Percentiles rank a stretch among this genome's conserved stretches.
Evolutionary conservation across 1,140 invertebrate species (phyloP).

Genomic region (Trichonephila clavipes): DNA sequence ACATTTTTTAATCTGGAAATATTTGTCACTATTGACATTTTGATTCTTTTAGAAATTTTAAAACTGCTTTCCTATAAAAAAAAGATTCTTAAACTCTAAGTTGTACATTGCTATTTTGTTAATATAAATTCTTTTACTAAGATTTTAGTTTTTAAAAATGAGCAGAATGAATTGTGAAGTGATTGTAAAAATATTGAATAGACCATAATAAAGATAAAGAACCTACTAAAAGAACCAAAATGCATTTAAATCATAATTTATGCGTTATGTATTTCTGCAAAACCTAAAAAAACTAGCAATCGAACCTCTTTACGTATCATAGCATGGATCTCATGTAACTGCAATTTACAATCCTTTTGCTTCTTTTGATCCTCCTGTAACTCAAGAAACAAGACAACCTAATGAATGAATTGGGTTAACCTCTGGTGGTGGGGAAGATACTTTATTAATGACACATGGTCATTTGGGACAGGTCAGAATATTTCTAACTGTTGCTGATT

Average conservation of each 20-base stretch:
- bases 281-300: constrained; percentile 16
- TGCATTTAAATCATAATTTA: background rate
- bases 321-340: constrained; percentile 60
- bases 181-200: no score
- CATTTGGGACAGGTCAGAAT: constrained; percentile 63
- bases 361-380: constrained; percentile 62
- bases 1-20: background rate
- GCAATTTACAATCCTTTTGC: constrained; percentile 63
- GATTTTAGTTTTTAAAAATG: no score
- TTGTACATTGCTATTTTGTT: no score
- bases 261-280: background rate
- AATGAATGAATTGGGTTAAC: constrained; percentile 65
- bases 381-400: constrained; percentile 65
- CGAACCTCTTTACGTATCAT: constrained; percentile 39
- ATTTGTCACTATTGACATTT: no score
- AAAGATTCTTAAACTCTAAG: no score
- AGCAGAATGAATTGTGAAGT: no score
- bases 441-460: constrained; percentile 54
- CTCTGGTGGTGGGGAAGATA: constrained; percentile 53
- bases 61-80: no score
- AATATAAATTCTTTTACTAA: no score
- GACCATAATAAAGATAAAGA: no score
- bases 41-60: no score
- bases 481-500: constrained; percentile 26
- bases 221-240: no score